Percentiles rank a stretch among this genome's conserved stretches.
These are phyloP conservation scores for Cyanoderma ruficeps DNA, from an alignment of 2,113 vertebrate species.

Conservation along the genomic window DNA sequence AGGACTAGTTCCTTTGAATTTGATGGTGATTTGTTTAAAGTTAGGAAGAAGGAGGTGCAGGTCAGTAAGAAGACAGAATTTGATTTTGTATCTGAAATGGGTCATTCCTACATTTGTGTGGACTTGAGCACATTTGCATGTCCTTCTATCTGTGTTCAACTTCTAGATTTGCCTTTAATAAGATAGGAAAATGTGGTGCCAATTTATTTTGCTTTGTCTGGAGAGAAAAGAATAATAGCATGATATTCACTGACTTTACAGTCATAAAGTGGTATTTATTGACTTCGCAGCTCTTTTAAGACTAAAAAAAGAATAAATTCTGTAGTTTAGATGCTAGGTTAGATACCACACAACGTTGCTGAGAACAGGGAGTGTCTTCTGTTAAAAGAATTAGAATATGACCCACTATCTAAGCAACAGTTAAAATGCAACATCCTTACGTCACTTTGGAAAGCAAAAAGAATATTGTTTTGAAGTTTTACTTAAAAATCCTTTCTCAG, in stretches of 20 bases:
- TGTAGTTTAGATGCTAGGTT: background rate
- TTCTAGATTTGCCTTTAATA: conserved; percentile 10
- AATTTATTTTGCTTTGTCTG: background rate
- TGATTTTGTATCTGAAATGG: background rate
- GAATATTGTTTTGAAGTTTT: background rate
- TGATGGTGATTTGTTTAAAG: background rate
- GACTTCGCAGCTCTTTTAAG: background rate
- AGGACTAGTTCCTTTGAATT: background rate
- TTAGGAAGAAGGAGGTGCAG: background rate
- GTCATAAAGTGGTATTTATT: background rate
- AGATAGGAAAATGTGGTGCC: background rate
- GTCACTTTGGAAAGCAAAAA: background rate
- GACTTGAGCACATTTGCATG: background rate
- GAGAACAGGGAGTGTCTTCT: background rate
- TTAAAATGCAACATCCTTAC: background rate
- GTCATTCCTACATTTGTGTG: background rate
- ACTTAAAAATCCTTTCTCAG: background rate
- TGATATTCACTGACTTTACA: background rate
- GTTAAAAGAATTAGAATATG: background rate
- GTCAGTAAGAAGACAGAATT: background rate
- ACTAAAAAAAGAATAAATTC: background rate
- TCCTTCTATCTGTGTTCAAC: background rate
- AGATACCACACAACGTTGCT: background rate
- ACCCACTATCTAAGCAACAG: background rate
- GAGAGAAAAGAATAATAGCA: background rate